A percentile compares a stretch with the other conserved stretches of the same genome.
phyloP scores from a whole-genome alignment of 2,797 vertebrate species.

The Oryzias dopingdopingensis region DNA sequence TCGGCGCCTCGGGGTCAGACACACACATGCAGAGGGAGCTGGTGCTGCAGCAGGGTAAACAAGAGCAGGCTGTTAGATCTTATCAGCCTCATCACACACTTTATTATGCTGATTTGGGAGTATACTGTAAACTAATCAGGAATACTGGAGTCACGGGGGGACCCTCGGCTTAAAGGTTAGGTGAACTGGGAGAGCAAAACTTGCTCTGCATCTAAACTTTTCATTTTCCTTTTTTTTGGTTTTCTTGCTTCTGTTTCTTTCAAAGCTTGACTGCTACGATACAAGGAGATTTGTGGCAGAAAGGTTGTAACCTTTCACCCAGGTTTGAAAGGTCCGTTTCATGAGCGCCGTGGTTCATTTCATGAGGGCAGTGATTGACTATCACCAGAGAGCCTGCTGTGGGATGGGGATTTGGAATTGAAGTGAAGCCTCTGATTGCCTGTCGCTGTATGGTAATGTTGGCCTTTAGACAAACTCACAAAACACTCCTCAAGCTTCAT shows the following conservation, averaged over 20 bases:
- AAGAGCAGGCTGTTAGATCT: conserved; percentile 75
- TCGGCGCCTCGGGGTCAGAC: conserved; percentile 78
- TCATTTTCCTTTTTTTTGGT: conserved; percentile 41
- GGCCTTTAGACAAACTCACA: conserved; percentile 79
- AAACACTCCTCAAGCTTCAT: conserved; percentile 70
- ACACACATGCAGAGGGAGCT: conserved; percentile 64
- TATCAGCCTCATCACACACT: conserved; percentile 72
- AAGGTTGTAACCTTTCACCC: conserved; percentile 52
- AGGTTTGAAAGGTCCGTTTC: conserved; percentile 27
- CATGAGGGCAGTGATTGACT: conserved; percentile 63
- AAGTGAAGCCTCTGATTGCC: conserved; percentile 63
- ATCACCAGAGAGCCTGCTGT: conserved; percentile 39
- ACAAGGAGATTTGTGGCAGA: conserved; percentile 16
- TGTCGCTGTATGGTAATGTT: conserved; percentile 79
- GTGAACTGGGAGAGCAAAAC: conserved; percentile 44
- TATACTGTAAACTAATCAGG: conserved; percentile 79
- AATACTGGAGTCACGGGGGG: conserved; percentile 59
- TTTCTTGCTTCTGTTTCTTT: not conserved
- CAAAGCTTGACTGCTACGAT: not conserved
- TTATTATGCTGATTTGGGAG: conserved; percentile 76
- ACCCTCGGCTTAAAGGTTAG: conserved; percentile 72
- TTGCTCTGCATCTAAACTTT: conserved; percentile 45
- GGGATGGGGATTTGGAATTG: conserved; percentile 59
- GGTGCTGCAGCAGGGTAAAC: conserved; percentile 72
- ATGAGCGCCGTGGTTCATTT: conserved; percentile 43